Evolutionary conservation across 2,888 invertebrate genomes (phyloP), one percentile per base, ranked within the genome.

Genomic region (Galeopsomyia nigrocyanea): DNA sequence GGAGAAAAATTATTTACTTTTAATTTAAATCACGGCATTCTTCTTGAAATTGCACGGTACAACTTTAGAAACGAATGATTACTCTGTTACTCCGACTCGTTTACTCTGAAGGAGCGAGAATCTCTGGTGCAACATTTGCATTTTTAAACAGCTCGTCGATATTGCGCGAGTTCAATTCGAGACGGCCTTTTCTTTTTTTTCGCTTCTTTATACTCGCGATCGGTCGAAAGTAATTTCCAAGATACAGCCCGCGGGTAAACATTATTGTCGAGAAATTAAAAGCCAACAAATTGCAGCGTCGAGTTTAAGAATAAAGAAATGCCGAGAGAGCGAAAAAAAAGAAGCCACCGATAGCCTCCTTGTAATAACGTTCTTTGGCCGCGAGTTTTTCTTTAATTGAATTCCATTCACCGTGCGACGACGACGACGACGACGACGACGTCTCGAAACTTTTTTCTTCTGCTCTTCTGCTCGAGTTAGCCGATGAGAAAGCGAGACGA

Each of bases 241-340:
- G 73, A 53, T 70, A 73, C 53, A 57, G 56, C 14, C 21, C 50
- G 0, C 14, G 51, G 49, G 62, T 26, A 70, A 73, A 69, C 39
- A 53, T 66, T 70, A 62, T 58, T 62, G 31, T 39, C 31, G n/a
- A 62, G 49, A 70, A 58, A 69, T 70, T 63, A 69, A 70, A 73
- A 47, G 50, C 50, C 51, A 67, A 51, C 62, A 68, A 49, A 49
- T 49, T 21, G 47, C 60, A n/a, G 21, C 14, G 6, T 46, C 19
- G 51, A 57, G 19, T 64, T 58, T 70, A 51, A 58, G 14, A 50
- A 31, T 31, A 14, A n/a, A 62, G 1, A 22, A 39, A 39, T 39
- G 39, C 39, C 39, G 39, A 7, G 39, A 10, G 39, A 13, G 13
- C 2, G 7, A 39, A 39, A 13, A 39, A 1, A 7, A 39, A 39